These are phyloP conservation scores for Andrena haemorrhoa DNA, from an alignment of 2,888 invertebrate genomes.

Conservation along the genomic window DNA sequence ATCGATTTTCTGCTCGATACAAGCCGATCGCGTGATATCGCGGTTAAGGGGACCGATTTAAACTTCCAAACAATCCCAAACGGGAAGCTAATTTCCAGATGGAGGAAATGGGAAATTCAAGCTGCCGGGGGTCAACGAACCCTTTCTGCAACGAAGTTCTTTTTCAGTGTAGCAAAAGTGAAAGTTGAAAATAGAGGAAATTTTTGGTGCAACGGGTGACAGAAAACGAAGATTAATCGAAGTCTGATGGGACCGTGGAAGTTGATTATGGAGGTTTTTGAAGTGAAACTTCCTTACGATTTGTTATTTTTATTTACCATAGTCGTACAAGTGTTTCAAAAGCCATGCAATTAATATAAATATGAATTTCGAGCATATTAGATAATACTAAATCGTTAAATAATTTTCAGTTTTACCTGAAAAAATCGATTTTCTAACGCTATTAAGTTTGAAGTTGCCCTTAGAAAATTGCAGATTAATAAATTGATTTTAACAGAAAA, in stretches of 20 bases:
- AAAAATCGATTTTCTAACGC: too few relatives aligned
- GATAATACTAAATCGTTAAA: too few relatives aligned
- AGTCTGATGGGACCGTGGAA: not conserved
- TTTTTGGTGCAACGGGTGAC: not conserved
- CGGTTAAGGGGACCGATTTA: slow-evolving; percentile 3
- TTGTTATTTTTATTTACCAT: too few relatives aligned
- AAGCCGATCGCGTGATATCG: slow-evolving; percentile 8
- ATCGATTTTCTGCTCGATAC: slow-evolving; percentile 53
- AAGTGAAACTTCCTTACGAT: too few relatives aligned
- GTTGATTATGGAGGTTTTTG: too few relatives aligned
- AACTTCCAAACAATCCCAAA: not conserved
- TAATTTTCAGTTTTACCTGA: too few relatives aligned
- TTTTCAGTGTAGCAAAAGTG: not conserved
- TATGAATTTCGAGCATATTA: too few relatives aligned
- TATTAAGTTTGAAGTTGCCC: too few relatives aligned
- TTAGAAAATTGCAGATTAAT: too few relatives aligned
- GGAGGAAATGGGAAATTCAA: not conserved
- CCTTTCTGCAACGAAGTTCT: not conserved
- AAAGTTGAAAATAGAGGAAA: not conserved
- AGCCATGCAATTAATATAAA: too few relatives aligned
- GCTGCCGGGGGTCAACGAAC: not conserved
- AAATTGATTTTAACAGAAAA: too few relatives aligned
- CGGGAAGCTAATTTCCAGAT: not conserved
- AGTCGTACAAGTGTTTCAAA: too few relatives aligned
- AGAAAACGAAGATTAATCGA: not conserved